These are phyloP conservation scores for Caenorhabditis tropicalis DNA, from an alignment of 1,140 invertebrate species.

Conservation along the genomic window DNA sequence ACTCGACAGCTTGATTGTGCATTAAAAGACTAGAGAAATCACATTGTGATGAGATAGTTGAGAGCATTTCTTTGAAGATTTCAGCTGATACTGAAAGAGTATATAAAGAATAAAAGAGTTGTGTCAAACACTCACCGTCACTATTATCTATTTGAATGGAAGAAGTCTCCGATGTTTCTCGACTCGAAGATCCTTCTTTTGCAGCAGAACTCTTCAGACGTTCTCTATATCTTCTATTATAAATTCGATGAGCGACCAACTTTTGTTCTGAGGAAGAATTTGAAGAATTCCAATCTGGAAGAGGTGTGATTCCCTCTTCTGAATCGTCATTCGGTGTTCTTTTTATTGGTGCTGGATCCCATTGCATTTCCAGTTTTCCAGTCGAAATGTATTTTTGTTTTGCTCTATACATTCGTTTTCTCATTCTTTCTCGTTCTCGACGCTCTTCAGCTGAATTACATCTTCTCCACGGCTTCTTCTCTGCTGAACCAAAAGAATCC, in stretches of 20 bases:
- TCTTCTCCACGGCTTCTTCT: conserved; percentile 10
- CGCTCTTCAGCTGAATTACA: neutral
- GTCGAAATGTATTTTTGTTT: conserved; percentile 6
- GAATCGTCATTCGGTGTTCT: neutral
- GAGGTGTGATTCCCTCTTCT: conserved; percentile 9
- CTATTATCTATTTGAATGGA: too few relatives aligned
- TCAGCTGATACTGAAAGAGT: neutral
- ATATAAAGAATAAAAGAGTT: too few relatives aligned
- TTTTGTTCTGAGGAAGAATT: neutral
- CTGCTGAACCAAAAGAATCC: neutral
- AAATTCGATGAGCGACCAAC: neutral
- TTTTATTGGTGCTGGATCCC: conserved; percentile 5
- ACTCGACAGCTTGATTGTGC: too few relatives aligned
- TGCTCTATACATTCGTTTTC: conserved; percentile 7
- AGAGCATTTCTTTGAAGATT: neutral
- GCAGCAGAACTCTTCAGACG: neutral
- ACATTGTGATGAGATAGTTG: neutral
- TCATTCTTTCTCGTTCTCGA: neutral
- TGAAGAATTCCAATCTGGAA: neutral
- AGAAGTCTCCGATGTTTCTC: neutral
- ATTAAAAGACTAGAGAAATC: too few relatives aligned
- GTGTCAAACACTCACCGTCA: too few relatives aligned
- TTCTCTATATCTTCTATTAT: conserved; percentile 11
- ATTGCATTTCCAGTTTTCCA: conserved; percentile 21
- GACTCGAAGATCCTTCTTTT: neutral